A percentile compares a stretch with the other conserved stretches of the same genome.
Conservation (phyloP, 2,797 vertebrate genomes). For the Mallotus villosus region DNA sequence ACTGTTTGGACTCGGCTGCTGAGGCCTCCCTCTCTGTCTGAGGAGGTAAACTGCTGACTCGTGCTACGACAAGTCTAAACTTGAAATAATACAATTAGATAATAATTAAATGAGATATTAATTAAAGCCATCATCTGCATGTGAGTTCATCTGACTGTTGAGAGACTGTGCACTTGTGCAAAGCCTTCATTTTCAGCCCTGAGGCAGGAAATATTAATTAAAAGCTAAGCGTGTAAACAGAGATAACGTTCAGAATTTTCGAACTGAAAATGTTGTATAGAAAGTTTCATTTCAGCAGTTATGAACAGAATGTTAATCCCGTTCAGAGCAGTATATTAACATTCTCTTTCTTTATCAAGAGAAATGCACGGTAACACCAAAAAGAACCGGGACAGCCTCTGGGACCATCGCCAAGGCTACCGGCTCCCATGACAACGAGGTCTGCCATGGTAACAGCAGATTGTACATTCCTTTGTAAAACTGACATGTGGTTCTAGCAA, state of each 20-base stretch:
- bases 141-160: constrained; percentile 13
- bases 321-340: not conserved
- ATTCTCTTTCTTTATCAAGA: not conserved
- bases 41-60: not conserved
- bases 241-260: constrained; percentile 5
- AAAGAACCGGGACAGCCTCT: not conserved
- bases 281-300: not conserved
- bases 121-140: not conserved
- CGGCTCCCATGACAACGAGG: constrained; percentile 68
- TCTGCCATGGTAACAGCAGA: constrained; percentile 52
- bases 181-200: not conserved
- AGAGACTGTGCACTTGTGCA: not conserved
- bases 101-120: constrained; percentile 1
- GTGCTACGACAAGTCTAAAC: not conserved
- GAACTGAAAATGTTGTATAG: not conserved
- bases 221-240: not conserved
- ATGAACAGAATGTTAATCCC: not conserved
- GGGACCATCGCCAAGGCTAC: constrained; percentile 29
- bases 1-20: not conserved
- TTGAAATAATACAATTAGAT: constrained; percentile 9
- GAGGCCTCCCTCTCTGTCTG: not conserved
- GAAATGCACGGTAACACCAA: not conserved
- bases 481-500: not conserved
- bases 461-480: constrained; percentile 20
- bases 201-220: not conserved